Evolutionary conservation across 2,797 vertebrate species (phyloP).

Genomic region (Tauraco hartlaubi): DNA sequence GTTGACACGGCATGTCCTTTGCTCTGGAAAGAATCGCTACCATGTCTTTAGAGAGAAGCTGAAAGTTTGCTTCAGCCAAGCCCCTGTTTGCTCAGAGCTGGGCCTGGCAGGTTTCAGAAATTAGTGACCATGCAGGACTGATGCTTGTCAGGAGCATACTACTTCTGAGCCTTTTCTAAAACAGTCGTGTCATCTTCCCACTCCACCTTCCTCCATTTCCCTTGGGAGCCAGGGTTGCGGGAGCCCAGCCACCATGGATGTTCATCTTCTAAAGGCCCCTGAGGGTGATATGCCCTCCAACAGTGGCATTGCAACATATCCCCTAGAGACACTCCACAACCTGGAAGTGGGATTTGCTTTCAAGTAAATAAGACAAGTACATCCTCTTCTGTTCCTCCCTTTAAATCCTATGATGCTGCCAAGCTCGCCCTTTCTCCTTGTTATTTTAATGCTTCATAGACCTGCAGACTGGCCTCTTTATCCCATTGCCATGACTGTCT

Average conservation of each 20-base stretch:
- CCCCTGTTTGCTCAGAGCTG: background rate
- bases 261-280: background rate
- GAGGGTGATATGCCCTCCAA: background rate
- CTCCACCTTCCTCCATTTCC: background rate
- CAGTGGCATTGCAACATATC: background rate
- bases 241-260: background rate
- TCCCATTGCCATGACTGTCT: slow-evolving; percentile 47
- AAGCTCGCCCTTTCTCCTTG: background rate
- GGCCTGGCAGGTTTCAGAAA: background rate
- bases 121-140: background rate
- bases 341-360: background rate
- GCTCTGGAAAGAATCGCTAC: background rate
- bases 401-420: slow-evolving; percentile 18
- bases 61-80: background rate
- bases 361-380: slow-evolving; percentile 22
- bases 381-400: slow-evolving; percentile 31
- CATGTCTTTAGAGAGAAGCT: background rate
- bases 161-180: background rate
- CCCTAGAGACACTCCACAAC: background rate
- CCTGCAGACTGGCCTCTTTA: slow-evolving; percentile 51
- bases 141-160: background rate
- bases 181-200: background rate
- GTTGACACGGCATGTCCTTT: slow-evolving; percentile 3
- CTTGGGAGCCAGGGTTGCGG: background rate
- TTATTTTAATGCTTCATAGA: slow-evolving; percentile 49